phyloP scores from a whole-genome alignment of 2,888 invertebrate species.

The Philhelius pedissequus region DNA sequence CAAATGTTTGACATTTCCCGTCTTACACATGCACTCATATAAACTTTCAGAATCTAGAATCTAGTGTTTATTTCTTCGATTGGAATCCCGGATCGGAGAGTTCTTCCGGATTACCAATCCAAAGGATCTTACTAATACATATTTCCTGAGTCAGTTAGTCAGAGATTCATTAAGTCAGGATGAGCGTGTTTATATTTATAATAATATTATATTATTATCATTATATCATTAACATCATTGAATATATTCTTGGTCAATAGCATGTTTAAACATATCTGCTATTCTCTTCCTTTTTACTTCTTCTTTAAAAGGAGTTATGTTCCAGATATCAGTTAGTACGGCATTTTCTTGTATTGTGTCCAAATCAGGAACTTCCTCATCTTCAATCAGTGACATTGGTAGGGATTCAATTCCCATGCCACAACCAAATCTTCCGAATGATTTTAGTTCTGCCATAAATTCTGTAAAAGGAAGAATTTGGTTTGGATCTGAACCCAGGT shows the following conservation, averaged over 20 bases:
- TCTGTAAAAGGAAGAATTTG: conserved; percentile 78
- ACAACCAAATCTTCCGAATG: conserved; percentile 80
- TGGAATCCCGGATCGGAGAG: too few relatives aligned
- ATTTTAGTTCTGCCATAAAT: conserved; percentile 78
- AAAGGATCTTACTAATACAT: too few relatives aligned
- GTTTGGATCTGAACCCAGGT: conserved; percentile 82
- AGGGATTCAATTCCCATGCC: conserved; percentile 81
- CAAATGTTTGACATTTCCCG: too few relatives aligned
- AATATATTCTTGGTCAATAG: conserved; percentile 82
- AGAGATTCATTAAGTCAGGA: too few relatives aligned
- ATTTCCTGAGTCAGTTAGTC: too few relatives aligned
- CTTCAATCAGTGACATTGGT: conserved; percentile 80
- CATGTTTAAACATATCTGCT: conserved; percentile 84
- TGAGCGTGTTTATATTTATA: too few relatives aligned
- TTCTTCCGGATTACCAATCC: too few relatives aligned
- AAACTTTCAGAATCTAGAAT: too few relatives aligned
- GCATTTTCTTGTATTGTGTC: conserved; percentile 76
- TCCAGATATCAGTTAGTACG: conserved; percentile 83
- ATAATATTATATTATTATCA: neutral
- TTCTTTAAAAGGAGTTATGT: conserved; percentile 82
- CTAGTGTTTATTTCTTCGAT: too few relatives aligned
- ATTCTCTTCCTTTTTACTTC: conserved; percentile 82
- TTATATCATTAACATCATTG: conserved; percentile 68
- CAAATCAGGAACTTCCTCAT: conserved; percentile 80
- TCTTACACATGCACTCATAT: too few relatives aligned